Evolutionary conservation across 2,888 invertebrate species (phyloP).

Genomic region (Agrochola lychnidis): DNA sequence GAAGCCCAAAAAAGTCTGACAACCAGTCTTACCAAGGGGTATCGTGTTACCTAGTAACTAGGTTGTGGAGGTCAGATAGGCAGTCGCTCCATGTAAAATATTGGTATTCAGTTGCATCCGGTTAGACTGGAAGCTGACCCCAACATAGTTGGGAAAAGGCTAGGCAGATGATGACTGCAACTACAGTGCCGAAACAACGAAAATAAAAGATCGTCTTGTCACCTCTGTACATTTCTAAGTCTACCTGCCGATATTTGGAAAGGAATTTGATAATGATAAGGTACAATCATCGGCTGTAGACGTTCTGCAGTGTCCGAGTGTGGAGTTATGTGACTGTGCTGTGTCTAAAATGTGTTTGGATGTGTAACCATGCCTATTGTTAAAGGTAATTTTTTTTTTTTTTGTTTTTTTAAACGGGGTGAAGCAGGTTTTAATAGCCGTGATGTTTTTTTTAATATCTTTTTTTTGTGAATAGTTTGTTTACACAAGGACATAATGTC

Average conservation of each 20-base stretch:
- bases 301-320: constrained; percentile 43
- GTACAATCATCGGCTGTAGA: constrained; percentile 21
- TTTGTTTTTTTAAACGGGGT: no score
- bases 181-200: background rate
- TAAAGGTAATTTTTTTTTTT: constrained; percentile 44
- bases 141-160: no score
- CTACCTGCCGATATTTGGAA: constrained; percentile 56
- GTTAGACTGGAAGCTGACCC: no score
- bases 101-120: no score
- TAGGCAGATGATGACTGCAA: no score
- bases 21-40: no score
- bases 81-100: no score
- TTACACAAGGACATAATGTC: background rate
- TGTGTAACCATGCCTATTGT: constrained; percentile 41
- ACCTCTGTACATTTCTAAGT: constrained; percentile 40
- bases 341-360: constrained; percentile 48
- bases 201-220: background rate
- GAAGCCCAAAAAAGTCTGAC: no score
- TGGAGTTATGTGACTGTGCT: constrained; percentile 40
- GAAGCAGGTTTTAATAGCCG: fast-evolving
- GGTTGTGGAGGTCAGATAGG: no score
- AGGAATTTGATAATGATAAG: constrained; percentile 64
- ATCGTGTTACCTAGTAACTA: no score
- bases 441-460: background rate
- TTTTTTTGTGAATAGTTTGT: background rate